Conservation (phyloP, 2,797 vertebrate species). For the Notolabrus celidotus region DNA sequence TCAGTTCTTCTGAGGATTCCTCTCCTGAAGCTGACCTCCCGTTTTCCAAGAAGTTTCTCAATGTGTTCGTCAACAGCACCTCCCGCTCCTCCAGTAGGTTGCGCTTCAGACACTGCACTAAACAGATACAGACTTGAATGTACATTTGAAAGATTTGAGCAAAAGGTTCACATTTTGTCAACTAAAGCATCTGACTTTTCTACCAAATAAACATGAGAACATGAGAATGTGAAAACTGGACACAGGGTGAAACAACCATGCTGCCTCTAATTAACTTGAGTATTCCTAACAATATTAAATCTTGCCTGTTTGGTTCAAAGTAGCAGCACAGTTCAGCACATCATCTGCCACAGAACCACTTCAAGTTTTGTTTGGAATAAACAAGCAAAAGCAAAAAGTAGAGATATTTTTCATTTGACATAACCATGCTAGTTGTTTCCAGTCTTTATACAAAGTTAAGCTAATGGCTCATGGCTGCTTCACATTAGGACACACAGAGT, state of each 20-base stretch:
- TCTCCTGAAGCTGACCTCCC: conserved; percentile 95
- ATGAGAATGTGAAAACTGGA: too few species aligned
- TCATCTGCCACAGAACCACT: background rate
- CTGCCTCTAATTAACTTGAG: too few species aligned
- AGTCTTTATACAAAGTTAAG: background rate
- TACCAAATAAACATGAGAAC: too few species aligned
- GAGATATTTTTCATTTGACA: background rate
- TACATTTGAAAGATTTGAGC: background rate
- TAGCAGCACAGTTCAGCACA: background rate
- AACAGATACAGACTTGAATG: too few species aligned
- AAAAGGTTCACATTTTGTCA: background rate
- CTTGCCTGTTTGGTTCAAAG: background rate
- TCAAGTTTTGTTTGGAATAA: background rate
- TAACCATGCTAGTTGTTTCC: background rate
- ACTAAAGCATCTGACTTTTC: background rate
- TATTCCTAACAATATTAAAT: too few species aligned
- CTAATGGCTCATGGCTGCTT: background rate
- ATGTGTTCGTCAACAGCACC: conserved; percentile 98
- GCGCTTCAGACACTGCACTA: background rate
- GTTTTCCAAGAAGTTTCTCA: conserved; percentile 99
- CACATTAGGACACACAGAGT: background rate
- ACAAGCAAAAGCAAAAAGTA: background rate
- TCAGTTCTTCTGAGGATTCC: conserved; percentile 91
- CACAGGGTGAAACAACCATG: too few species aligned
- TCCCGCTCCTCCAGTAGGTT: conserved; percentile 97